Conservation (phyloP, 2,797 vertebrate genomes). For the Macroramphosus scolopax region DNA sequence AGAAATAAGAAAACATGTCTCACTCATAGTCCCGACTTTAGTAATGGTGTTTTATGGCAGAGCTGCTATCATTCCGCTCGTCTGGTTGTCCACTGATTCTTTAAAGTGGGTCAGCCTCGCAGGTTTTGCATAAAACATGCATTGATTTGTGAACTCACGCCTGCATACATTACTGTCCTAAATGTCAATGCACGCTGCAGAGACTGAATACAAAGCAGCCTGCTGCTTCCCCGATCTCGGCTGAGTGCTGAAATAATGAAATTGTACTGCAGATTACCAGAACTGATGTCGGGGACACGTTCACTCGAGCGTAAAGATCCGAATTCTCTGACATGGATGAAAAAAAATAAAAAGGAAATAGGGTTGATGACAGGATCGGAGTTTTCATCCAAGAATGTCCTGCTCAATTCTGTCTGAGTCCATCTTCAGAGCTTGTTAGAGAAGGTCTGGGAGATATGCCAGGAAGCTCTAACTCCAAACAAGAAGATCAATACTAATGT, state of each 20-base stretch:
- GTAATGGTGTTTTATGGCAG: conserved; percentile 68
- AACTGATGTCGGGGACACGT: conserved; percentile 47
- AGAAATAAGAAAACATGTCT: conserved; percentile 62
- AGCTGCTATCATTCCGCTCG: conserved; percentile 60
- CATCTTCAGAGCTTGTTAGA: too few relatives aligned
- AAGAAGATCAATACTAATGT: too few relatives aligned
- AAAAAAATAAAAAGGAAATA: conserved; percentile 36
- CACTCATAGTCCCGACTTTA: conserved; percentile 58
- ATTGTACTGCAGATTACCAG: conserved; percentile 61
- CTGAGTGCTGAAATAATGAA: conserved; percentile 70
- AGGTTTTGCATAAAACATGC: conserved; percentile 57
- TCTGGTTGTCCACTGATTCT: conserved; percentile 50
- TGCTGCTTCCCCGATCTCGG: conserved; percentile 68
- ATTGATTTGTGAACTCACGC: conserved; percentile 66
- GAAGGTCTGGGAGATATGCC: too few relatives aligned
- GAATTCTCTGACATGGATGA: conserved; percentile 17
- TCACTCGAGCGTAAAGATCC: conserved; percentile 46
- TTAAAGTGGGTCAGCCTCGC: too few relatives aligned
- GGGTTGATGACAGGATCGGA: conserved; percentile 25
- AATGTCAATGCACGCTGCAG: conserved; percentile 56
- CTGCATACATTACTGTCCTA: conserved; percentile 55
- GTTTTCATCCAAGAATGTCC: too few relatives aligned
- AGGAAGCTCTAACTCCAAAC: too few relatives aligned
- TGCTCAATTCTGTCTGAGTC: too few relatives aligned
- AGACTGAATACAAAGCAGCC: conserved; percentile 57